Evolutionary conservation across 2,888 invertebrate species (phyloP), one percentile per base, ranked within the genome.

Genomic region (Trachelus stipa): DNA sequence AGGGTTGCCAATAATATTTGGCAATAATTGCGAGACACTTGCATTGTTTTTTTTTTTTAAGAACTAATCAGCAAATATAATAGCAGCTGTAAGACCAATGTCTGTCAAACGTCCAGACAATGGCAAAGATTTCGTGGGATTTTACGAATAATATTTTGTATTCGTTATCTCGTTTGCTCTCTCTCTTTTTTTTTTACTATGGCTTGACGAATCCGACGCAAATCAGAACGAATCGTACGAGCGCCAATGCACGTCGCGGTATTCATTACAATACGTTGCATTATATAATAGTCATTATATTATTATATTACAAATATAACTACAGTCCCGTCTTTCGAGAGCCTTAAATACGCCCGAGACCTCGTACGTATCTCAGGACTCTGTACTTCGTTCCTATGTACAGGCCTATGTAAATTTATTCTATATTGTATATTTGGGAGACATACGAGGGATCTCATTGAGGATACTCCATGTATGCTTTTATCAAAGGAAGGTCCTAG

Each of bases 301-400:
- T 35, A n/a, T 74, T 74, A 74, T 74, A 34, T 74, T 74, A 74
- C 74, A 74, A 40, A 31, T 74, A 74, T 74, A 74, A 40, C 74
- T 34, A 74, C 35, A 74, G 33, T 34, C 34, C 31, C 23, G 33
- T 33, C 31, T 71, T 71, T 74, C 74, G 35, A 30, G 74, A 30
- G 31, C 11, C 74, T 74, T n/a, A 40, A n/a, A 74, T 35, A 74
- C 35, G 74, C 74, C 23, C 74, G 74, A 31, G 12, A 71, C 2
- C 2, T 71, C 71, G 71, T 12, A 71, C 56, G 56, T 23, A 23
- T 23, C 56, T 71, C 30, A 71, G 31, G 12, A 74, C 74, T 74
- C 37, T 34, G 30, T 34, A 74, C 12, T 34, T 74, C 74, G 35
- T 34, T 34, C 74, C 74, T 74, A 74, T 74, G 37, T 74, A 74